Evolutionary conservation across 1,140 invertebrate species (phyloP).

Genomic region (Drosophila baimaii): DNA sequence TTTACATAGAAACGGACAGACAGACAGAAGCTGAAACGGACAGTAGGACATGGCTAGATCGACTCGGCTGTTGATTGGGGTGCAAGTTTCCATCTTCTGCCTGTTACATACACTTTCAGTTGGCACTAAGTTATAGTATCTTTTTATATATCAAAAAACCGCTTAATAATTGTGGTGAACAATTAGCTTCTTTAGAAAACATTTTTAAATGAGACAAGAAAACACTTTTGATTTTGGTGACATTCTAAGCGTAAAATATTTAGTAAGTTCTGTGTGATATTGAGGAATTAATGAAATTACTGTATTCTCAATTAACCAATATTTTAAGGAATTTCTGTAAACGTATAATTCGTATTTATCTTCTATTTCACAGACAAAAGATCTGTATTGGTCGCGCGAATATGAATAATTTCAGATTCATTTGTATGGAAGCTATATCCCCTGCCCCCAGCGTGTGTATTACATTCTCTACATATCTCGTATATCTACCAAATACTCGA

Average conservation of each 20-base stretch:
- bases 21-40: too few relatives aligned
- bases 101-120: too few relatives aligned
- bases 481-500: constrained; percentile 46
- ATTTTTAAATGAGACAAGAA: too few relatives aligned
- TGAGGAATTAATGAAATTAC: not conserved
- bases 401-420: constrained; percentile 42
- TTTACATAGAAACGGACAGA: too few relatives aligned
- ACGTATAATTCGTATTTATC: not conserved
- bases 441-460: constrained; percentile 16
- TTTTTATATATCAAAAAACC: too few relatives aligned
- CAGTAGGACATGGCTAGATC: not conserved
- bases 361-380: not conserved
- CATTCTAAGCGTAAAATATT: too few relatives aligned
- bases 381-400: constrained; percentile 25
- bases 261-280: too few relatives aligned
- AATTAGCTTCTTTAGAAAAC: too few relatives aligned
- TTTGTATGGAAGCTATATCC: constrained; percentile 31
- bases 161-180: too few relatives aligned
- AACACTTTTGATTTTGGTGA: too few relatives aligned
- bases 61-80: not conserved
- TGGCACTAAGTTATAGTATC: too few relatives aligned
- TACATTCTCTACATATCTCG: constrained; percentile 11
- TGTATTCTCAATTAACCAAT: not conserved
- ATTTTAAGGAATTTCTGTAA: not conserved
- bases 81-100: too few relatives aligned